These are phyloP conservation scores for Lithosia quadra DNA, from an alignment of 2,888 invertebrate species.

Conservation along the genomic window DNA sequence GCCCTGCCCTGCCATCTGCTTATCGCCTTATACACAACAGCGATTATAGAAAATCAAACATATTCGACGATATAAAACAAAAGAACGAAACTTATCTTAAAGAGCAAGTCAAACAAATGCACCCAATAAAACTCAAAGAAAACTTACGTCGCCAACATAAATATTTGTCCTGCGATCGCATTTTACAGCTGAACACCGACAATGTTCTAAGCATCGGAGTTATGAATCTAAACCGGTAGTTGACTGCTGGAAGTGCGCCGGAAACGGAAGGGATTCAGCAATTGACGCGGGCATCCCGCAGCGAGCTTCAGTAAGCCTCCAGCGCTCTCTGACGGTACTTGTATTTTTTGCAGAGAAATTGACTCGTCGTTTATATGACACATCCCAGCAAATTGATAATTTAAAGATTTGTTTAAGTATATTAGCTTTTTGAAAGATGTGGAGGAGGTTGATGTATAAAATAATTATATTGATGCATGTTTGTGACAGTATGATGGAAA, in stretches of 20 bases:
- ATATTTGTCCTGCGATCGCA: conserved; percentile 66
- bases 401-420: conserved; percentile 29
- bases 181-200: conserved; percentile 69
- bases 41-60: background rate
- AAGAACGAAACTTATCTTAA: background rate
- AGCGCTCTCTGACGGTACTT: conserved; percentile 58
- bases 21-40: too few species aligned
- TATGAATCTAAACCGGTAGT: conserved; percentile 73
- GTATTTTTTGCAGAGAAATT: conserved; percentile 61
- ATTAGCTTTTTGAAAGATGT: conserved; percentile 12
- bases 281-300: conserved; percentile 76
- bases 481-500: conserved; percentile 18
- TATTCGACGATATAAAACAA: background rate
- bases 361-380: conserved; percentile 59
- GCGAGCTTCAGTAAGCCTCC: conserved; percentile 57
- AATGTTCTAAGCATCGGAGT: conserved; percentile 72
- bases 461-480: conserved; percentile 6
- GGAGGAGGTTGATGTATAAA: conserved; percentile 5
- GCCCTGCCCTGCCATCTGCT: too few species aligned
- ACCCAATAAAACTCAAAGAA: conserved; percentile 58
- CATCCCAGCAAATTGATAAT: conserved; percentile 37
- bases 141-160: conserved; percentile 58
- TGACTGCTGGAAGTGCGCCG: conserved; percentile 68
- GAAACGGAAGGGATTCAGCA: conserved; percentile 83
- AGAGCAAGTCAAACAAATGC: conserved; percentile 16